phyloP scores from a whole-genome alignment of 2,888 invertebrate species.

The Lochmaea capreae region DNA sequence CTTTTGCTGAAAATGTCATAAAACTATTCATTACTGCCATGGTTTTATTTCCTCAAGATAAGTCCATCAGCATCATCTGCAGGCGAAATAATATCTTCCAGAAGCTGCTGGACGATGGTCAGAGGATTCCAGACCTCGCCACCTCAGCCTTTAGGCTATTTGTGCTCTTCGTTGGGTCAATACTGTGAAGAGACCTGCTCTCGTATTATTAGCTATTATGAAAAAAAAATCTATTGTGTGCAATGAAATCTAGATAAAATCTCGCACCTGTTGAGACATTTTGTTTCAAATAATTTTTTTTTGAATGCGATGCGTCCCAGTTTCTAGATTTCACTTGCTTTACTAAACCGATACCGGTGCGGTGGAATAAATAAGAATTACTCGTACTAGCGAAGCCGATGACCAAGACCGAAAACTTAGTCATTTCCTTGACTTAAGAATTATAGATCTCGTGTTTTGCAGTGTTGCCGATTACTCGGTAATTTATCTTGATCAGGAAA shows the following conservation, averaged over 20 bases:
- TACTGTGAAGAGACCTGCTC: too few relatives aligned
- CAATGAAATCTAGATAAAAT: neutral
- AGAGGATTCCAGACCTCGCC: too few relatives aligned
- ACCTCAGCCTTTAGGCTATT: too few relatives aligned
- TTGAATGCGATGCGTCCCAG: neutral
- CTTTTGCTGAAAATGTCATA: too few relatives aligned
- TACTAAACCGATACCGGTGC: neutral
- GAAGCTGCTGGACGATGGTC: too few relatives aligned
- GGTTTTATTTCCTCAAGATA: too few relatives aligned
- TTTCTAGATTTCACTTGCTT: slow-evolving; percentile 2
- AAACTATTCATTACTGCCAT: too few relatives aligned
- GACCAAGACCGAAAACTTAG: slow-evolving; percentile 11
- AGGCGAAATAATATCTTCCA: too few relatives aligned
- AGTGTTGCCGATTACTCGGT: neutral
- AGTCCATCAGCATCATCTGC: too few relatives aligned
- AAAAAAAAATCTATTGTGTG: neutral
- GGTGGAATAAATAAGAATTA: neutral
- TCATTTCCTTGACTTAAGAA: slow-evolving; percentile 12
- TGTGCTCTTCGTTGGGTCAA: too few relatives aligned
- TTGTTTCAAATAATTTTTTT: neutral
- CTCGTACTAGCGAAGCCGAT: slow-evolving; percentile 11
- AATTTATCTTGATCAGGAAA: slow-evolving; percentile 9
- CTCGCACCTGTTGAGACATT: neutral
- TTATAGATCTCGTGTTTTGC: slow-evolving; percentile 13
- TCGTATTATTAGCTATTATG: too few relatives aligned